Base-by-base conservation (phyloP, 2,888 invertebrate species). In the Rhagophthalmus giganteus region DNA sequence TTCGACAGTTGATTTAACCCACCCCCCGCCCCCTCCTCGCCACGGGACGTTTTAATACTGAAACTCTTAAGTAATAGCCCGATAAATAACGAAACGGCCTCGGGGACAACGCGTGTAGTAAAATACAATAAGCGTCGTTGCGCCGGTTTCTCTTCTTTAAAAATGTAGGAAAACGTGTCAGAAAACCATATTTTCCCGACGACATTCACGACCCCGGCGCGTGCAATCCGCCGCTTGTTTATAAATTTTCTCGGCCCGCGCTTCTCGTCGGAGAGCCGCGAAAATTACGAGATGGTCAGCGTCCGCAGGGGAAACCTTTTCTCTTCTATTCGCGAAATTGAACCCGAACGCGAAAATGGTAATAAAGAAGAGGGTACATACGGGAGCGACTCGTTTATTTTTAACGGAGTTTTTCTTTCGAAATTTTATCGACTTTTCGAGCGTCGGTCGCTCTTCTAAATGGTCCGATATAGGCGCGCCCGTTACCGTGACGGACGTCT, bases 211-310 rank as follows among this genome's bases (percentile, higher is more conserved):
- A 46, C 31, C 48, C 58, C 58, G 54, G 26, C 41, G 56, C 52
- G 58, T 34, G 49, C 46, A 51, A 42, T 52, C 31, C 31, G 20
- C 31, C 11, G 16, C 48, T 48, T 48, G 54, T 50, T 56, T 56
- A 58, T 58, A 56, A 58, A 58, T 56, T 58, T 56, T 33, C 54
- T 35, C 49, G 34, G 41, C 45, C 26, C 40, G 39, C 45, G 28
- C 24, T 16, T 35, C 13, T 15, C 4, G 34, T 34, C 24, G 13
- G 39, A 32, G 30, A 35, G 42, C 42, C 31, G 31, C 38, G 45
- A 54, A 55, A 58, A 52, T 58, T 57, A 58, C 27, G 58, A 40
- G 41, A 47, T 53, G 55, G 55, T 55, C 58, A 57, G 39, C 24
- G 48, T 42, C 53, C 54, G 25, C 47, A 12, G 44, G 54, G 41